Evolutionary conservation across 2,888 invertebrate species (phyloP).

Genomic region (Mamestra brassicae): DNA sequence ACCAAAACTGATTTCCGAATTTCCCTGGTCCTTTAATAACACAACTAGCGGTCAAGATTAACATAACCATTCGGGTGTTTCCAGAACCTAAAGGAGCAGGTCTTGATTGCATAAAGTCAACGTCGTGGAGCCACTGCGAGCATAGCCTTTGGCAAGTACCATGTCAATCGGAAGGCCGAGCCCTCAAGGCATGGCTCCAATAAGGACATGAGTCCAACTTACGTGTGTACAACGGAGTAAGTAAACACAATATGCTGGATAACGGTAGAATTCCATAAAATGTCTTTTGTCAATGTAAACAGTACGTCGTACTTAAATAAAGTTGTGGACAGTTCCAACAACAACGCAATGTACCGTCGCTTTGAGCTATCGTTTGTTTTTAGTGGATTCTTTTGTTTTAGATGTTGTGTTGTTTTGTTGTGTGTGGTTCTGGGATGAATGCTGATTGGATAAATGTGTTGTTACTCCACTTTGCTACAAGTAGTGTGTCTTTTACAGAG

Average conservation of each 20-base stretch:
- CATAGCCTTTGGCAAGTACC: conserved; percentile 46
- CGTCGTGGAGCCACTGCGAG: conserved; percentile 6
- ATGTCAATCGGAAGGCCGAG: conserved; percentile 46
- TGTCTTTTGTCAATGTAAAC: conserved; percentile 54
- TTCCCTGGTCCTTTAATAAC: conserved; percentile 3
- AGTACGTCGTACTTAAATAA: conserved; percentile 56
- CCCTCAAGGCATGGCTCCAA: conserved; percentile 47
- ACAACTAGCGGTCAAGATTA: conserved; percentile 10
- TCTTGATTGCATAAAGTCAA: conserved; percentile 52
- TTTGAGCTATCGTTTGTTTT: conserved; percentile 51
- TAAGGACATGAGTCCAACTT: conserved; percentile 52
- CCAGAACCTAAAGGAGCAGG: conserved; percentile 3
- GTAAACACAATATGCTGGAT: conserved; percentile 60
- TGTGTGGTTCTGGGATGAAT: background rate
- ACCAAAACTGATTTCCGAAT: background rate
- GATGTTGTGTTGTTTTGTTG: conserved; percentile 15
- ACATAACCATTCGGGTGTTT: conserved; percentile 19
- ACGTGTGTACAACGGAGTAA: conserved; percentile 42
- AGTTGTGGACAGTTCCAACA: conserved; percentile 51
- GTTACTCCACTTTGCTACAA: background rate
- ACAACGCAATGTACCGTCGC: conserved; percentile 44
- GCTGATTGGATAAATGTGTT: conserved; percentile 11
- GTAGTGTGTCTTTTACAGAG: background rate
- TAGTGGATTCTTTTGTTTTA: conserved; percentile 37
- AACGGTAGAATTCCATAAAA: conserved; percentile 51